Base-by-base conservation (phyloP, 1,140 invertebrate species). In the Phthorimaea operculella region DNA sequence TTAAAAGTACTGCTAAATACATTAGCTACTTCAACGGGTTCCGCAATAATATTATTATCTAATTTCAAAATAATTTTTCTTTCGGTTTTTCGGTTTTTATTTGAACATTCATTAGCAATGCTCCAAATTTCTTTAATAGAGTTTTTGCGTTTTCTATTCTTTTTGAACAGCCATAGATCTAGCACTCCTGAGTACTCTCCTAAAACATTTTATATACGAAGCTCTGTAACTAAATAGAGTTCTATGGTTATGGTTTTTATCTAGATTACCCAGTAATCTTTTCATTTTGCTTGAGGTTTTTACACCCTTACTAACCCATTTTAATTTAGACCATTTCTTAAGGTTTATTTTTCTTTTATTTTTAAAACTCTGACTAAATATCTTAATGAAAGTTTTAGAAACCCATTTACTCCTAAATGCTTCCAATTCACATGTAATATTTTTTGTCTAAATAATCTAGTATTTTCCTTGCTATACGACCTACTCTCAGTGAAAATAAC, bases 221-320 rank as follows among this genome's bases (percentile, higher is more conserved):
- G 16, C 11, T 7, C 36, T 11, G 34, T 55, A 56, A 14, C 52
- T 50, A 10, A 44, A 5, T 1, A 50, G 12, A 33, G 51, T 45
- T 21, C 16, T 7, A 51, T 50, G 9, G 48, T 33, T 53, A 39
- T 34, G n/a, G 5, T 4, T 14, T 18, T 12, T 33, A 39, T n/a
- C n/a, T 16, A 15, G 9, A 6, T 8, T 17, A 36, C 15, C n/a
- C 45, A 60, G 39, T 12, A 55, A 15, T n/a, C 58, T 21, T 18
- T 60, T 60, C 50, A 53, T 60, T 44, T 34, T 12, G 33, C 59
- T 60, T 33, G 54, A 49, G 18, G 56, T 47, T 44, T 44, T 52
- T 12, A 60, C 14, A 45, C 58, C 58, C 18, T 42, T 55, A 7
- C 54, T 49, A 5, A 60, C 36, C 58, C 58, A 59, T 59, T 39